Evolutionary conservation across 2,113 vertebrate species (phyloP), one percentile per base, ranked within the genome.

Genomic region (Cyphomyrus discorhynchus): DNA sequence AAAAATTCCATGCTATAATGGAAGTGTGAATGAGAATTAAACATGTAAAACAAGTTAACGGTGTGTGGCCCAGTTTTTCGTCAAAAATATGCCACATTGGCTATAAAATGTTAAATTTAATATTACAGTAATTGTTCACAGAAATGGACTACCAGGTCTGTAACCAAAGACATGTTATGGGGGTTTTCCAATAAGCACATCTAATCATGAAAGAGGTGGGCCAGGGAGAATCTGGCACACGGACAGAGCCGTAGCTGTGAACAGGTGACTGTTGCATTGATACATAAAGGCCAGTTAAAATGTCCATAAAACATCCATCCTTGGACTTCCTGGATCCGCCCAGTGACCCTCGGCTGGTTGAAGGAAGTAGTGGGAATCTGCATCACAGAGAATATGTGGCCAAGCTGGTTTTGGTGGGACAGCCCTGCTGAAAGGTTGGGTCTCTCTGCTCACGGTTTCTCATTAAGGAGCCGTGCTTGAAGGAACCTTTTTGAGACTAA

Each of bases 401-500:
- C 94, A 91, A 92, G 91, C 24, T 42, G 91, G 91, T 91, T 91
- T 95, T 92, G 90, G 52, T 86, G 82, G 89, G 70, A 94, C 92
- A 93, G 94, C 95, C 93, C 91, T 94, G 90, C 91, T 93, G 90
- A 86, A 88, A 90, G 49, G 85, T 56, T 35, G 47, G 83, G 89
- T 62, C n/a, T 90, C 91, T 91, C 70, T 89, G 83, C 90, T 87
- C 88, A 91, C 93, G 90, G 92, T 92, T 91, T 91, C 92, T 90
- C 92, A 46, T 93, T 97, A 99, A 95, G 99, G 98, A 96, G 97
- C 97, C 95, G 97, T 96, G n/a, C 96, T 98, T 77, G 97, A 97
- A 95, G 97, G 96, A 94, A 96, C 97, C 96, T 99, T 99, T 96
- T 99, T 99, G 95, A 99, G 96, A 96, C 96, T 99, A 95, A 99